Evolutionary conservation across 2,113 vertebrate genomes (phyloP), one percentile per base, ranked within the genome.

Genomic region (Peromyscus californicus): DNA sequence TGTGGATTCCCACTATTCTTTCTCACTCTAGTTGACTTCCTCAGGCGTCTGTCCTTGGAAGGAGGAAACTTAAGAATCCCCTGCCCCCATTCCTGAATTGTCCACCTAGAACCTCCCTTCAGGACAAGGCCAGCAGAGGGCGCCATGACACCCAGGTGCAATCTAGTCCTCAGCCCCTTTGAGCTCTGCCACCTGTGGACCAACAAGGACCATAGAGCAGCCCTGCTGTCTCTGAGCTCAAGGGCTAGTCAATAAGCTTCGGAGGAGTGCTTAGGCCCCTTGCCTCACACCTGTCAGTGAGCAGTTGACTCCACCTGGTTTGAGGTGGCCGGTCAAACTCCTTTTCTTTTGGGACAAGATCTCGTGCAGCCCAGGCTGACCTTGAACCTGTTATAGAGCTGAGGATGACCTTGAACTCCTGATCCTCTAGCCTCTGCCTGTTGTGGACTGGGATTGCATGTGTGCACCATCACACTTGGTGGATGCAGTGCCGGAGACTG

Each of bases 171-270:
- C 59, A 19, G 24, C 57, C 57, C 3, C 48, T 59, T 22, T 9
- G 2, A 36, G 17, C 26, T 15, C 16, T 1, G 61, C 24, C 54
- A 42, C 2, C 70, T 24, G 36, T 1, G 15, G 42, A 17, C 0
- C 0, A 7, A 29, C 11, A 4, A 4, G 80, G 51, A 65, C 42
- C 39, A 33, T 26, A 78, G 54, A 74, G 1, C 0, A 3, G 31
- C 10, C 24, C 17, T 0, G 11, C 61, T 4, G 17, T 57, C 7
- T 24, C 45, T 59, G 59, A 36, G 13, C 48, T 84, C 48, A 29
- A 70, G 29, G n/a, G 11, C 29, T 48, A 69, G 54, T 45, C n/a
- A 90, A 31, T 17, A 9, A 48, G 74, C 31, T 61, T 61, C 2
- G 0, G 4, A 61, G 70, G 7, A 61, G 70, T 10, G 29, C 24